Conservation (phyloP, 1,140 invertebrate species). For the Trachelipus rathkii region DNA sequence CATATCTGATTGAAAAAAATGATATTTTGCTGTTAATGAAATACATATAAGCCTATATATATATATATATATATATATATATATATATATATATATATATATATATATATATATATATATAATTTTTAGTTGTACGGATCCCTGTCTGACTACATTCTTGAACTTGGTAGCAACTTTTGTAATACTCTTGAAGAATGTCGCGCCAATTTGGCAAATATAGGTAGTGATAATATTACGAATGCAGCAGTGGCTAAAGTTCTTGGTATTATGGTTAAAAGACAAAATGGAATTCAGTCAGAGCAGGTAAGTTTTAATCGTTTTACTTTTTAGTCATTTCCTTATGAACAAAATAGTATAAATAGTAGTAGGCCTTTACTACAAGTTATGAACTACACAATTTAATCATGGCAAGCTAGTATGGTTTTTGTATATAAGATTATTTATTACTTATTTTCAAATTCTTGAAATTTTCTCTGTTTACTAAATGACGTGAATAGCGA, state of each 20-base stretch:
- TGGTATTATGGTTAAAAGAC: conserved; percentile 78
- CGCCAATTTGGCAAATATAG: conserved; percentile 69
- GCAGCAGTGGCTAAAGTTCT: conserved; percentile 75
- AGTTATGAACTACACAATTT: no score
- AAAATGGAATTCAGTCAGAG: conserved; percentile 58
- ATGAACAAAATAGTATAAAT: no score
- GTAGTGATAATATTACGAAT: conserved; percentile 69
- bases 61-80: neutral
- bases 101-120: conserved; percentile 5
- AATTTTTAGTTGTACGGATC: conserved; percentile 51
- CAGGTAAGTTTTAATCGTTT: conserved; percentile 13
- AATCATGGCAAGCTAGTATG: no score
- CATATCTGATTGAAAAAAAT: no score
- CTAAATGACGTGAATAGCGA: no score
- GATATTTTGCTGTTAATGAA: no score
- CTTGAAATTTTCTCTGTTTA: no score
- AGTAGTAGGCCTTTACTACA: no score
- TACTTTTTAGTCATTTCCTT: no score
- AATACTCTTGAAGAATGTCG: conserved; percentile 82
- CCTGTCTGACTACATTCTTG: conserved; percentile 69
- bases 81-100: neutral
- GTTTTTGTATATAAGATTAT: no score
- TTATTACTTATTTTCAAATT: no score
- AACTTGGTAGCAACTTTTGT: conserved; percentile 85
- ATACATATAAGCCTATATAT: neutral